A percentile compares a stretch with the other conserved stretches of the same genome.
These are phyloP conservation scores for Coregonus sp. DNA, from an alignment of 2,797 vertebrate genomes.

Conservation along the genomic window DNA sequence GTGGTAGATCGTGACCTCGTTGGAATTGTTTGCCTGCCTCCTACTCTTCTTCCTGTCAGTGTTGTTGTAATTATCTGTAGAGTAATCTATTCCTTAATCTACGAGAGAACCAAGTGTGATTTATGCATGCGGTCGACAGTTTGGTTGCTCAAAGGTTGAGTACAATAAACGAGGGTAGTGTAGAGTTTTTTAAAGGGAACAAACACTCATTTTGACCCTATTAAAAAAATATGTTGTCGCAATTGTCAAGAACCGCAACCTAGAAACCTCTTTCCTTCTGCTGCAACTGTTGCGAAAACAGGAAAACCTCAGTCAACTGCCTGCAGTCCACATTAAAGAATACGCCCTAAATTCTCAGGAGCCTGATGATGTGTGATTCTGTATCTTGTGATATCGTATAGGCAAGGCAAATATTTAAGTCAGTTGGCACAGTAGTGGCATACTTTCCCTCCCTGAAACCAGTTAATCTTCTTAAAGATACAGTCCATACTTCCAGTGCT, in stretches of 20 bases:
- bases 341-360: slow-evolving; percentile 69
- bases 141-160: slow-evolving; percentile 54
- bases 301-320: slow-evolving; percentile 80
- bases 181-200: slow-evolving; percentile 31
- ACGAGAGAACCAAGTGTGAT: slow-evolving; percentile 59
- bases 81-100: slow-evolving; percentile 53
- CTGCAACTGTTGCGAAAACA: slow-evolving; percentile 74
- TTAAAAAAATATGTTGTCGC: slow-evolving; percentile 46
- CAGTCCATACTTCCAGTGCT: background rate
- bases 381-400: slow-evolving; percentile 40
- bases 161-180: slow-evolving; percentile 48
- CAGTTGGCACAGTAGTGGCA: slow-evolving; percentile 17
- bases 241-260: slow-evolving; percentile 72
- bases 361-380: slow-evolving; percentile 57
- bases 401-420: slow-evolving; percentile 60
- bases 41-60: slow-evolving; percentile 47
- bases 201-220: slow-evolving; percentile 60
- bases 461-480: slow-evolving; percentile 46
- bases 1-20: slow-evolving; percentile 72
- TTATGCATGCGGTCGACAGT: slow-evolving; percentile 62
- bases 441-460: slow-evolving; percentile 49
- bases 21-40: slow-evolving; percentile 64
- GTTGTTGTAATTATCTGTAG: slow-evolving; percentile 50
- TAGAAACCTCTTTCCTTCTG: slow-evolving; percentile 76
- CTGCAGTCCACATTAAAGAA: slow-evolving; percentile 68